Base-by-base conservation (phyloP, 2,888 invertebrate species). In the Cataglyphis rosenhaueri region DNA sequence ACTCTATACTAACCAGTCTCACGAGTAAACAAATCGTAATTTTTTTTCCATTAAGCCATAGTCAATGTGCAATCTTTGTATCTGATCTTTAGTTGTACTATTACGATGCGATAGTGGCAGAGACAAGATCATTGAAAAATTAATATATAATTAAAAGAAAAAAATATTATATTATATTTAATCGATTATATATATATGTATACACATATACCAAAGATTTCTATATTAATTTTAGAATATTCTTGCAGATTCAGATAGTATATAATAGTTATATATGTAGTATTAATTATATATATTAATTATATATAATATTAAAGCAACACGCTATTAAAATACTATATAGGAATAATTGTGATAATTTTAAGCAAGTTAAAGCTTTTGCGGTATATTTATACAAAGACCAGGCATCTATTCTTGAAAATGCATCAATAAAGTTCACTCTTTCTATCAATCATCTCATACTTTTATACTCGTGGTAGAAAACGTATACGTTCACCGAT, bases 381-480 rank as follows among this genome's bases (percentile, higher is more conserved):
- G 6, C 29, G 41, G 25, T n/a, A 18, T 35, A n/a, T 70, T 21
- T 52, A 52, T 32, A 32, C 15, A 12, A 70, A 70, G 4, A 12
- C 21, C 61, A 59, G 25, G 29, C 15, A 52, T 52, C 2, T 52
- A 61, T 61, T 61, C 21, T 32, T 61, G 29, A 21, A 59, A 59
- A 32, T 32, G 18, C 18, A 29, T 29, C 61, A 32, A 32, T 61
- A 48, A 66, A 25, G 55, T 57, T n/a, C 55, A 10, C 2, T 57
- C n/a, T 61, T 21, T n/a, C 44, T 61, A 61, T 61, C 32, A 74
- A 74, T 74, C 44, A 32, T 44, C 74, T 61, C 4, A 32, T 62
- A 62, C 64, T 64, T 64, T 75, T 64, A 35, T 12, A 10, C 15
- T 15, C 29, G 61, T 44, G 61, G 41, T n/a, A 21, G 21, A 21